Percentiles rank a stretch among this genome's conserved stretches.
Conservation (phyloP, 2,113 vertebrate species). For the Sebastes fasciatus region DNA sequence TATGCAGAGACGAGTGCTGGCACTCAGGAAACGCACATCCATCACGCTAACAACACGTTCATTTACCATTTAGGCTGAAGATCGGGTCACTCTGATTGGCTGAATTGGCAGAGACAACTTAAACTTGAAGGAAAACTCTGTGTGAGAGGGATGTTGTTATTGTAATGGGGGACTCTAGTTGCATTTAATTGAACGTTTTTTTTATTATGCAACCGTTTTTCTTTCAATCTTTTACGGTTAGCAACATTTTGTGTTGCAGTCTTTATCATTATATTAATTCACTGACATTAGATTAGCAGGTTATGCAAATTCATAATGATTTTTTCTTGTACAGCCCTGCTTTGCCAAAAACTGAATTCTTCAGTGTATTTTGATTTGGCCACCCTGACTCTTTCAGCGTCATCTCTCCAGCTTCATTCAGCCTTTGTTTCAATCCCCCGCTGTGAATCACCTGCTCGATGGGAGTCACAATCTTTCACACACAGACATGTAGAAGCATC, state of each 20-base stretch:
- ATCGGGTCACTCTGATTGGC: constrained; percentile 70
- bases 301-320: neutral
- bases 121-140: constrained; percentile 57
- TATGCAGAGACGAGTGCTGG: constrained; percentile 72
- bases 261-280: neutral
- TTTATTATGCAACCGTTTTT: neutral
- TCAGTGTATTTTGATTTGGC: constrained; percentile 9
- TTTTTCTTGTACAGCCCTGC: neutral
- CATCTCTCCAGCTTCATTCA: constrained; percentile 1
- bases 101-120: constrained; percentile 59
- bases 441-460: constrained; percentile 42
- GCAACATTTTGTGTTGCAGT: neutral
- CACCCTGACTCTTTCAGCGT: constrained; percentile 1
- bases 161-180: constrained; percentile 3
- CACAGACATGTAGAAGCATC: constrained; percentile 30
- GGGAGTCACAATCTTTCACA: constrained; percentile 9
- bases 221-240: neutral
- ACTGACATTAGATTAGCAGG: neutral
- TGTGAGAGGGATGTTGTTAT: constrained; percentile 58
- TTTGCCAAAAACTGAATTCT: neutral
- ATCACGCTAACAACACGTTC: constrained; percentile 80
- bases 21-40: constrained; percentile 81
- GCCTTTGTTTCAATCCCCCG: constrained; percentile 11
- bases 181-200: neutral
- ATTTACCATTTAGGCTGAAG: constrained; percentile 78